Evolutionary conservation across 2,797 vertebrate genomes (phyloP).

Genomic region (Chlorospingus semifuscus): DNA sequence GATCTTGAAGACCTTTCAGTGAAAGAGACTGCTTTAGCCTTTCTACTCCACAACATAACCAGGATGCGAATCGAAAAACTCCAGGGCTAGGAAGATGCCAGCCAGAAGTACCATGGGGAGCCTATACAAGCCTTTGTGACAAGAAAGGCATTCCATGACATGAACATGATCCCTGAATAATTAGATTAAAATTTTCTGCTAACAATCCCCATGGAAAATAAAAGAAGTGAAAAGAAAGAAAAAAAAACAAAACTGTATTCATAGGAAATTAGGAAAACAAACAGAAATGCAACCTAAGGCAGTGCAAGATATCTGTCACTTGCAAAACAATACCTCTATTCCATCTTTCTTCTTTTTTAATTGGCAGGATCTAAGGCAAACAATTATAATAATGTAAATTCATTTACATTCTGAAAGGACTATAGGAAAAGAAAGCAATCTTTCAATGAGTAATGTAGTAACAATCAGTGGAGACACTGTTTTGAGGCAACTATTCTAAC

Average conservation of each 20-base stretch:
- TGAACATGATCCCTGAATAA: neutral
- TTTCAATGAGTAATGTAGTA: neutral
- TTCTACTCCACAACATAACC: neutral
- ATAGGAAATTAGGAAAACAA: slow-evolving; percentile 38
- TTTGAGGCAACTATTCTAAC: neutral
- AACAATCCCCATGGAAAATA: neutral
- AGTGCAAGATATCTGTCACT: neutral
- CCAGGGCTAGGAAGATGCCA: neutral
- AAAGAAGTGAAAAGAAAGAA: neutral
- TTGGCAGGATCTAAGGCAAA: neutral
- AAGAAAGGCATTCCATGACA: neutral
- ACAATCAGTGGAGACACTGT: neutral
- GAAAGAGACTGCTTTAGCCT: neutral
- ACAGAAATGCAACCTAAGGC: slow-evolving; percentile 29
- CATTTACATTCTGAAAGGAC: neutral
- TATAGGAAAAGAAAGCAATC: neutral
- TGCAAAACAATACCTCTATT: neutral
- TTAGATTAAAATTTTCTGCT: slow-evolving; percentile 31
- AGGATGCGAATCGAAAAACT: neutral
- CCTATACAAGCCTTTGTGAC: neutral
- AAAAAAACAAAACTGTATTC: neutral
- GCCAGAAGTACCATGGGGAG: neutral
- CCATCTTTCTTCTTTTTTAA: slow-evolving; percentile 14
- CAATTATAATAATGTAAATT: neutral
- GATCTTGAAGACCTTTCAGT: neutral